Base-by-base conservation (phyloP, 2,113 vertebrate species). In the Andinoacara biseriatus region DNA sequence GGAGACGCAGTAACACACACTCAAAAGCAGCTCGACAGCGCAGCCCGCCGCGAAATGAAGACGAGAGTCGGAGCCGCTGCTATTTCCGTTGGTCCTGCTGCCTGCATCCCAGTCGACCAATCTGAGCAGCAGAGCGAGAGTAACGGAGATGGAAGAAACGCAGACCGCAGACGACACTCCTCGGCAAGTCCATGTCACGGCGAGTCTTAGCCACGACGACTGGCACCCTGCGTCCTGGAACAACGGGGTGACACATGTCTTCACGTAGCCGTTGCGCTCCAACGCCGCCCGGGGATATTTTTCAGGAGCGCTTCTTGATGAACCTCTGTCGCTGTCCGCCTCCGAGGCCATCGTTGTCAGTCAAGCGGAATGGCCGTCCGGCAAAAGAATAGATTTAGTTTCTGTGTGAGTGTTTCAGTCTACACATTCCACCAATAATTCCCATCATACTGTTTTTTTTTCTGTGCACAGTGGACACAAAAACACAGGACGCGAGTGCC, bases 121-220 rank as follows among this genome's bases (percentile, higher is more conserved):
- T 92, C 93, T 90, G 90, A 94, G 91, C 92, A 95, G 91, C 93
- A 96, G 93, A 84, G 96, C 96, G 88, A 97, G 93, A 75, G 95
- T 87, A 59, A 96, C 91, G 20, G 96, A 95, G 89, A 96, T 89
- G 15, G 93, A 96, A 83, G 95, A 96, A 58, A 96, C 95, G 92
- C 95, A 94, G 87, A 96, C 90, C 82, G 95, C 96, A 52, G 90
- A 94, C 92, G 94, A 95, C 85, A 96, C 92, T 95, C 95, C 89
- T 79, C 92, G 67, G 81, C 91, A 88, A 90, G 92, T 92, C 94
- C 91, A 86, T 88, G 90, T 90, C 67, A 91, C 91, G 79, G 76
- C 90, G 86, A 86, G 84, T 62, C 89, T 92, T 22, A 83, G 83
- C 91, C 86, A 92, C 67, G 89, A 92, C 77, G 89, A 89, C 80